Conservation (phyloP, 2,888 invertebrate genomes). For the Salticus scenicus region DNA sequence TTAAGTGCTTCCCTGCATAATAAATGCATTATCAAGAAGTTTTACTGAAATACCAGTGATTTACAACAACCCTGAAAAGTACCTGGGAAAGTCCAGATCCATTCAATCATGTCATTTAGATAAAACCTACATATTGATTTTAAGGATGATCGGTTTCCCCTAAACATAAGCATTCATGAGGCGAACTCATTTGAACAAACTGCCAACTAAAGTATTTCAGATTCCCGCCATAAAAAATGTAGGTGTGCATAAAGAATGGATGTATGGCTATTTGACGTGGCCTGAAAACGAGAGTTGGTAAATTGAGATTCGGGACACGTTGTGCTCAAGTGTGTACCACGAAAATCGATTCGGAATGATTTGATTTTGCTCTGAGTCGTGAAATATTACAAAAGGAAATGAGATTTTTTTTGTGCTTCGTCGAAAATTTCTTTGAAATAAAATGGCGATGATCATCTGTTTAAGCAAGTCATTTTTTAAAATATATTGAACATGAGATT, state of each 20-base stretch:
- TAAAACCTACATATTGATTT: background rate
- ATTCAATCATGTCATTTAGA: background rate
- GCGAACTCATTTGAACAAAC: slow-evolving; percentile 1
- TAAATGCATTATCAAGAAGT: background rate
- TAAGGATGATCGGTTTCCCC: background rate
- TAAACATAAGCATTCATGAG: background rate
- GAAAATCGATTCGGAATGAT: background rate
- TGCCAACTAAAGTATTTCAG: background rate
- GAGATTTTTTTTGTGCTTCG: background rate
- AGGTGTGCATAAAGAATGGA: background rate
- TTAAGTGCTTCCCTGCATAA: background rate
- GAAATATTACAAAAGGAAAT: slow-evolving; percentile 2
- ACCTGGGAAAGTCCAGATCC: background rate
- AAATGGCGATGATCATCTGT: too few relatives aligned
- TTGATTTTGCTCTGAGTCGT: background rate
- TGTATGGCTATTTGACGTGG: background rate
- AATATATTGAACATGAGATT: too few relatives aligned
- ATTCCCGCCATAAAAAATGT: background rate
- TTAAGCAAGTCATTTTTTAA: too few relatives aligned
- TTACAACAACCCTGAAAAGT: background rate
- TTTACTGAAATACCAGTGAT: background rate
- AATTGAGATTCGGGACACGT: background rate
- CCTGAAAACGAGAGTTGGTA: background rate
- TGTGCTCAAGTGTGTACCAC: background rate
- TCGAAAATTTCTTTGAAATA: background rate